phyloP scores from a whole-genome alignment of 2,888 invertebrate genomes.

The Osedax frankpressi region DNA sequence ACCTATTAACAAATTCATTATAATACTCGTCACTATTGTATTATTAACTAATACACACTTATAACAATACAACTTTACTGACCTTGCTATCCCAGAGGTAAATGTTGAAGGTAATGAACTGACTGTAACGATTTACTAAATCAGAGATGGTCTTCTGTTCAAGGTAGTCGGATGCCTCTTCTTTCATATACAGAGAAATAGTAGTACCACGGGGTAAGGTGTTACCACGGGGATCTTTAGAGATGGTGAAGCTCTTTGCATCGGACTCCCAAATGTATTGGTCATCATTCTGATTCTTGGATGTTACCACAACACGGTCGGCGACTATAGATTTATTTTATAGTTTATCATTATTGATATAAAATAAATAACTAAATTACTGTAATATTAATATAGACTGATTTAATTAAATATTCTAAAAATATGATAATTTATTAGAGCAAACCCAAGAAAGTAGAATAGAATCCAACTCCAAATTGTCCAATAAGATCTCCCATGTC shows the following conservation, averaged over 20 bases:
- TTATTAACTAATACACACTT: background rate
- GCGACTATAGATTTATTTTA: constrained; percentile 55
- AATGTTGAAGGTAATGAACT: constrained; percentile 99
- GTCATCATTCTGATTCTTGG: constrained; percentile 72
- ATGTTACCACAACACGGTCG: constrained; percentile 83
- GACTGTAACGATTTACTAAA: constrained; percentile 90
- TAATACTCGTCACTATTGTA: too few species aligned
- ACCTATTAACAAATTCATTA: too few species aligned
- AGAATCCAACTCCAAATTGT: constrained; percentile 98
- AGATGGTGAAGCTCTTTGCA: constrained; percentile 73
- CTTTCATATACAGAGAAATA: constrained; percentile 78
- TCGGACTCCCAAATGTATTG: constrained; percentile 99
- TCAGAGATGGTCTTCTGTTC: constrained; percentile 78
- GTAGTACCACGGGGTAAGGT: constrained; percentile 79
- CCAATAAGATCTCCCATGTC: constrained; percentile 95
- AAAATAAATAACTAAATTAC: constrained; percentile 7
- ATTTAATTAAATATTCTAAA: too few species aligned
- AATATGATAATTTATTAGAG: too few species aligned
- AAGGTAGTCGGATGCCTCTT: constrained; percentile 88
- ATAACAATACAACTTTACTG: constrained; percentile 11
- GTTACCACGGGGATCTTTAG: constrained; percentile 82
- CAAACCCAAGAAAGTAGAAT: constrained; percentile 77
- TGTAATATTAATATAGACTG: background rate
- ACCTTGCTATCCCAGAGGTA: constrained; percentile 73
- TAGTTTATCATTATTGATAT: constrained; percentile 14